These are phyloP conservation scores for Tursiops truncatus DNA, from an alignment of 2,113 vertebrate species.

Conservation along the genomic window DNA sequence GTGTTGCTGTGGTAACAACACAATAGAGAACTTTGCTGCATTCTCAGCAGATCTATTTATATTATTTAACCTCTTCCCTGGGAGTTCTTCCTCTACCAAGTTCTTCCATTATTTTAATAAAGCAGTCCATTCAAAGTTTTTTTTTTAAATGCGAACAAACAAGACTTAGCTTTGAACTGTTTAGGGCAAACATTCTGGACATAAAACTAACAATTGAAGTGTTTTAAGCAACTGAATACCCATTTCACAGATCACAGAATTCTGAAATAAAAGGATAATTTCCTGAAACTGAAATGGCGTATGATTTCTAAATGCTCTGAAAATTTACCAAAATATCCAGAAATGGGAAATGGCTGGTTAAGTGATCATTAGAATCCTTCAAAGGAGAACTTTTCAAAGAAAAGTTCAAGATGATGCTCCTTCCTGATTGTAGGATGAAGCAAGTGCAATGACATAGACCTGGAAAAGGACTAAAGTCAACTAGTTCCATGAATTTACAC, in stretches of 20 bases:
- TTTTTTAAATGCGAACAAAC: not conserved
- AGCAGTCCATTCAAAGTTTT: slow-evolving; percentile 1
- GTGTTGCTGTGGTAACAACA: slow-evolving; percentile 73
- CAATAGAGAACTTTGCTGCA: slow-evolving; percentile 71
- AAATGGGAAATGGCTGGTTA: not conserved
- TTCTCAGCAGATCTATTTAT: slow-evolving; percentile 76
- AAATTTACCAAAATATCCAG: not conserved
- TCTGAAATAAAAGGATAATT: slow-evolving; percentile 23
- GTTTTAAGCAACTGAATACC: slow-evolving; percentile 33
- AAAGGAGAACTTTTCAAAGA: not conserved
- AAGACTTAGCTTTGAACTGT: slow-evolving; percentile 1
- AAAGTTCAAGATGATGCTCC: not conserved
- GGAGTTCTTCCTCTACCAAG: slow-evolving; percentile 58
- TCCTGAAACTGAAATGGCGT: not conserved
- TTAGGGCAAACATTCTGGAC: not conserved
- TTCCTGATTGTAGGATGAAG: not conserved
- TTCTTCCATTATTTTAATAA: slow-evolving; percentile 64
- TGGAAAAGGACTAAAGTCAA: not conserved
- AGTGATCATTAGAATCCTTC: slow-evolving; percentile 9
- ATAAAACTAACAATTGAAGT: slow-evolving; percentile 44
- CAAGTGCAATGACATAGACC: too few relatives aligned
- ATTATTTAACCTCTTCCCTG: slow-evolving; percentile 67
- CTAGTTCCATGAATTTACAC: not conserved
- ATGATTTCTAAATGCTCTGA: not conserved
- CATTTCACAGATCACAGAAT: slow-evolving; percentile 58